Conservation (phyloP, 1,140 invertebrate genomes). For the Cherax quadricarinatus region DNA sequence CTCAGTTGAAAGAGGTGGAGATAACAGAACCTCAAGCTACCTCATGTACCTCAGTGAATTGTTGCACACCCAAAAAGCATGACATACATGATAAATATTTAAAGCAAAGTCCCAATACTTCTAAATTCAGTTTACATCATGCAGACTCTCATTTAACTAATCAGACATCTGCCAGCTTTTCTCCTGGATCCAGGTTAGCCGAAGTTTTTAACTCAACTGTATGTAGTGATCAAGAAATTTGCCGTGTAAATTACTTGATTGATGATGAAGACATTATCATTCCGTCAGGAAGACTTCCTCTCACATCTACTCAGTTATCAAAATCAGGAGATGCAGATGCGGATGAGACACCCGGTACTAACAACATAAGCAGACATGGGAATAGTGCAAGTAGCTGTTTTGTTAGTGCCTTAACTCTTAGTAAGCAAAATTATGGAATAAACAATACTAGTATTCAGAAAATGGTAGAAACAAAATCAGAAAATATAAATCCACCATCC, state of each 20-base stretch:
- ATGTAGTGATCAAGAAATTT: background rate
- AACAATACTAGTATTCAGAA: background rate
- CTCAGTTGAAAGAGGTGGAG: background rate
- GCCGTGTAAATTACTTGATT: background rate
- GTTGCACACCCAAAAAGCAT: background rate
- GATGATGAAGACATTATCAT: background rate
- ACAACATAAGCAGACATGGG: background rate
- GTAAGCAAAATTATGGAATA: background rate
- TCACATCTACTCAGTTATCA: conserved; percentile 44
- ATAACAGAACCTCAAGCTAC: background rate
- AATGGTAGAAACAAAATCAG: background rate
- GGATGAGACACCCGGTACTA: no score
- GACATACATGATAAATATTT: background rate
- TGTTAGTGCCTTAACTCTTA: background rate
- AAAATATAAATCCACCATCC: background rate
- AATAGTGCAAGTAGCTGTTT: background rate
- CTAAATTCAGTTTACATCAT: background rate
- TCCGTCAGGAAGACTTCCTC: background rate
- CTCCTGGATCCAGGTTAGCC: background rate
- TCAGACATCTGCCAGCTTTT: background rate
- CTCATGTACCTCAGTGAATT: background rate
- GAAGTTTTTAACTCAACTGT: background rate
- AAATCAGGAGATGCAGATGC: background rate
- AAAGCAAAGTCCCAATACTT: no score
- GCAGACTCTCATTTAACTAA: background rate